Base-by-base conservation (phyloP, 35 echinoderm and acorn worm species). In the Antedon bifida region DNA sequence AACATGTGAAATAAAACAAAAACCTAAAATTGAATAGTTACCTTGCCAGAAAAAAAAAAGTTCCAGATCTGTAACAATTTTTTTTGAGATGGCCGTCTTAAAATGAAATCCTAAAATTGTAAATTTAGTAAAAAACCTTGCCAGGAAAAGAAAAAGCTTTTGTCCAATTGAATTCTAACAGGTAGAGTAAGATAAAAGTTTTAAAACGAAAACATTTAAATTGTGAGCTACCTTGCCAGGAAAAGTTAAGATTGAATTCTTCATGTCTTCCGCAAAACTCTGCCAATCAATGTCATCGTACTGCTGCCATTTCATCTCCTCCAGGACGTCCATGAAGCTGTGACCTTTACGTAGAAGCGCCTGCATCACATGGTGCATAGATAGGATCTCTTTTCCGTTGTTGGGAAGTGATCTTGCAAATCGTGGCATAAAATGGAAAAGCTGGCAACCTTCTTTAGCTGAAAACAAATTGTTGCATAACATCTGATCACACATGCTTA, bases 371-470 rank as follows among this genome's bases (percentile, higher is more conserved):
- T 99, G 95, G 79, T 99, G 95, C 95, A 99, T 99, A 32, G 95
- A 99, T 17, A 99, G 82, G 34, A 99, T 92, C 88, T 99, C 95
- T 46, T 90, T 99, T 28, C 95, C 95, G 45, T 93, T 99, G 90
- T 92, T 92, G 9, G 95, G 95, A 21, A 99, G 79, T 1, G 82
- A 79, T 35, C 95, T 88, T 26, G 90, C 90, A 88, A 99, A 99
- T 13, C 95, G 76, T 0, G 95, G 95, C 95, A 99, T 92, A 82
- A 99, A 92, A 55, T 99, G 90, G 75, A 90, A 99, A 21, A 78
- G 79, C 5, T 86, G 84, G 79, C 95, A 92, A 32, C 80, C 84
- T 21, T 44, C 36, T 42, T 78, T 86, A 30, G 85, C 87, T 51
- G n/a, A n/a, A n/a, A n/a, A n/a, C n/a, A n/a, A n/a, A n/a, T n/a